Base-by-base conservation (phyloP, 2,888 invertebrate species). In the Hybos culiciformis region DNA sequence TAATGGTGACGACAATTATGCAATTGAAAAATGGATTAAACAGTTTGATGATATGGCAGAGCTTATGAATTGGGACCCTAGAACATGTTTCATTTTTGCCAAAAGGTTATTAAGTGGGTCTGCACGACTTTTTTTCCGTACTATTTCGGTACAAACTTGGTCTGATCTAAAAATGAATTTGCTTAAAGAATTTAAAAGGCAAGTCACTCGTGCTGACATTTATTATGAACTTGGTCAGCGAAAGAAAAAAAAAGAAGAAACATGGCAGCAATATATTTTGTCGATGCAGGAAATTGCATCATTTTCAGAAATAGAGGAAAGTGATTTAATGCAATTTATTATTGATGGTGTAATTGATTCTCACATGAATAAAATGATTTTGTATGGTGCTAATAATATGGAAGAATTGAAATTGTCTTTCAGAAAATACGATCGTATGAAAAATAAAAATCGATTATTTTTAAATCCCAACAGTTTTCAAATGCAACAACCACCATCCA, bases 11-110 rank as follows among this genome's bases (percentile, higher is more conserved):
- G 21, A 41, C 9, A 23, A 41, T 21, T 32, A 24, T 18, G 18
- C 38, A 8, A 33, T 33, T n/a, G 34, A 40, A 23, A 44, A 41
- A 24, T 44, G 41, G 44, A 31, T 44, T 8, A 26, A 20, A 3
- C 36, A 43, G 9, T 40, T 44, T n/a, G 39, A 40, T 18, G 44
- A 44, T 32, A 31, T 11, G 12, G 19, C 37, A 4, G 14, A 42
- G 26, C 20, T 41, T 26, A 12, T 37, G 17, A 21, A 29, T 5
- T 15, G 38, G 24, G 38, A 38, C 9, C 20, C 18, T 7, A n/a
- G 21, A 32, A 23, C 20, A 18, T 17, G n/a, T 20, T 42, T 38
- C 19, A 33, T 42, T n/a, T 38, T 38, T 32, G 38, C 17, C 15
- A 37, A 33, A 12, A 18, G 38, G 12, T 29, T 43, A 3, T 11